Evolutionary conservation across 2,888 invertebrate species (phyloP), one percentile per base, ranked within the genome.

Genomic region (Exocentrus adspersus): DNA sequence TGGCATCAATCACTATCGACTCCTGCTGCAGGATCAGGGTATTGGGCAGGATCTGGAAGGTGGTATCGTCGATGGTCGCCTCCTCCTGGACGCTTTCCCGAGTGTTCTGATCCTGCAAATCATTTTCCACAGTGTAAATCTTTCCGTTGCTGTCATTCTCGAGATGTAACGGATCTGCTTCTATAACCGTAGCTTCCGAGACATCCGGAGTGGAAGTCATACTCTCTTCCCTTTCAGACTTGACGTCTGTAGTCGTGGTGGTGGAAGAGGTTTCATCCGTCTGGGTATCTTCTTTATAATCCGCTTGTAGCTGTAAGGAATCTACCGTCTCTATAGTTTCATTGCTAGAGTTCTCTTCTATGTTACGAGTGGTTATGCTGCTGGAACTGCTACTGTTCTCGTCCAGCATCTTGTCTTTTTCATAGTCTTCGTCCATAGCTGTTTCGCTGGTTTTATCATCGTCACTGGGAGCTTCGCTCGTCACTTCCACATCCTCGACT

Each of bases 1-100:
- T 68, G 12, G 32, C 17, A 1, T 67, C 64, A 20, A 62, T 64
- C 42, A 77, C 72, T 5, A 80, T 75, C 1, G 80, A 73, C 60
- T 81, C 80, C 63, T 83, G 82, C 60, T 82, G 82, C 5, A 83
- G 70, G 52, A 83, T 83, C 42, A 83, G 65, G 3, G 81, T 79
- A 62, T 82, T 82, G 1, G 83, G 83, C 56, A 83, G 70, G 43
- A 78, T 75, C 37, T 75, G 75, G 66, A 78, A 79, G 16, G 75
- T 64, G n/a, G n/a, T n/a, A n/a, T n/a, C n/a, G n/a, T n/a, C n/a
- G n/a, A n/a, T n/a, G n/a, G n/a, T n/a, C n/a, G n/a, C n/a, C n/a
- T n/a, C n/a, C n/a, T n/a, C n/a, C n/a, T n/a, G n/a, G n/a, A n/a
- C n/a, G n/a, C n/a, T n/a, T n/a, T n/a, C n/a, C n/a, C n/a, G 48